phyloP scores from a whole-genome alignment of 2,888 invertebrate genomes.

The Euplexia lucipara region DNA sequence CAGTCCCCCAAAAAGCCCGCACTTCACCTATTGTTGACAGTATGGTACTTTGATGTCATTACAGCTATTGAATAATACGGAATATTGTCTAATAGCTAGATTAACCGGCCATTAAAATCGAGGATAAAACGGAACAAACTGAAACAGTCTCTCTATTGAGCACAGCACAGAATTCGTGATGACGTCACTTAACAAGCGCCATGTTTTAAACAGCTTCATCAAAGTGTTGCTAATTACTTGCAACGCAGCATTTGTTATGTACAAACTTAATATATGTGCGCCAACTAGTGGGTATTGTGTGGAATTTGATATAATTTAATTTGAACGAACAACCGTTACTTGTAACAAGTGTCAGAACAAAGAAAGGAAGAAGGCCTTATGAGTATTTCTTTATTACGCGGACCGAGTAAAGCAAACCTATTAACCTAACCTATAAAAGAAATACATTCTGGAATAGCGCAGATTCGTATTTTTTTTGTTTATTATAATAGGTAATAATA shows the following conservation, averaged over 20 bases:
- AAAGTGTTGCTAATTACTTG: conserved; percentile 31
- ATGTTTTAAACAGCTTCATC: conserved; percentile 20
- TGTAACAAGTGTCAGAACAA: no score
- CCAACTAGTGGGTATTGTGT: background rate
- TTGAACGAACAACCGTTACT: background rate
- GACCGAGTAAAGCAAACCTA: no score
- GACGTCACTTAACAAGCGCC: conserved; percentile 3
- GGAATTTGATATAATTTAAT: background rate
- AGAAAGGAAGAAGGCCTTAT: no score
- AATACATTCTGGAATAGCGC: no score
- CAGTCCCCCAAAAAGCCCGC: no score
- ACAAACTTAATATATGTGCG: background rate
- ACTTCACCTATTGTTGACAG: no score
- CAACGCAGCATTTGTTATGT: background rate
- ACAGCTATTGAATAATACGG: background rate
- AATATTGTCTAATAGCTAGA: background rate
- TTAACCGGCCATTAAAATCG: background rate
- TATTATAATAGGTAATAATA: background rate
- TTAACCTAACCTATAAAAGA: no score
- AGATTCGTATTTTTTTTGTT: no score
- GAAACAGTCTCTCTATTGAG: background rate
- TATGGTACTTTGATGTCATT: no score
- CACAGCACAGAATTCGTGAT: conserved; percentile 5
- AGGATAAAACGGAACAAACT: background rate
- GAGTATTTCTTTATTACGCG: no score